Evolutionary conservation across 2,888 invertebrate genomes (phyloP).

Genomic region (Saturnia japonica): DNA sequence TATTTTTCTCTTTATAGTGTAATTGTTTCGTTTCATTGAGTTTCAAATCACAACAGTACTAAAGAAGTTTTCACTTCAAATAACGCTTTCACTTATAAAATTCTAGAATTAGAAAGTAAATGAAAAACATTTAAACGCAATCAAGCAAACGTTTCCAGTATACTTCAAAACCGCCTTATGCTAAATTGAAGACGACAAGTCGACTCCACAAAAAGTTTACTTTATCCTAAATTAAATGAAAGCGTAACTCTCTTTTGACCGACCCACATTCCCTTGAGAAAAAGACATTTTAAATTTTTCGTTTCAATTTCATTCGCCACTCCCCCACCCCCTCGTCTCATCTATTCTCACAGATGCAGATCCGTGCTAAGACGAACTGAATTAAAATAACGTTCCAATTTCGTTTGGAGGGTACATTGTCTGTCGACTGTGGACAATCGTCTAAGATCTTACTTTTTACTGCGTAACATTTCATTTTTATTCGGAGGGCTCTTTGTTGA

Average conservation of each 20-base stretch:
- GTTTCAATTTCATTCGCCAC: constrained; percentile 26
- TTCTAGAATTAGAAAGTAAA: constrained; percentile 3
- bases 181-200: constrained; percentile 15
- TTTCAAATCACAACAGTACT: too few species aligned
- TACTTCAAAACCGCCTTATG: constrained; percentile 11
- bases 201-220: constrained; percentile 22
- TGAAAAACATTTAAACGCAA: background rate
- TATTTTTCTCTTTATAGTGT: too few species aligned
- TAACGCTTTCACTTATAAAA: background rate
- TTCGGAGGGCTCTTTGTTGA: constrained; percentile 45
- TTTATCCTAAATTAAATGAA: constrained; percentile 31
- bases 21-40: too few species aligned
- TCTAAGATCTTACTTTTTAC: constrained; percentile 53
- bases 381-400: constrained; percentile 45
- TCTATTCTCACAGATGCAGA: constrained; percentile 16
- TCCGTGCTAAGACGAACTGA: constrained; percentile 28
- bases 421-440: constrained; percentile 33
- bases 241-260: constrained; percentile 7
- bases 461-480: constrained; percentile 69
- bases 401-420: constrained; percentile 28
- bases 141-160: background rate
- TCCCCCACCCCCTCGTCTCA: background rate
- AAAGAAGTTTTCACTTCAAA: too few species aligned
- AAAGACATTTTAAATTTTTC: constrained; percentile 30
- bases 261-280: constrained; percentile 13